phyloP scores from a whole-genome alignment of 2,888 invertebrate genomes.

The Slavum lentiscoides region DNA sequence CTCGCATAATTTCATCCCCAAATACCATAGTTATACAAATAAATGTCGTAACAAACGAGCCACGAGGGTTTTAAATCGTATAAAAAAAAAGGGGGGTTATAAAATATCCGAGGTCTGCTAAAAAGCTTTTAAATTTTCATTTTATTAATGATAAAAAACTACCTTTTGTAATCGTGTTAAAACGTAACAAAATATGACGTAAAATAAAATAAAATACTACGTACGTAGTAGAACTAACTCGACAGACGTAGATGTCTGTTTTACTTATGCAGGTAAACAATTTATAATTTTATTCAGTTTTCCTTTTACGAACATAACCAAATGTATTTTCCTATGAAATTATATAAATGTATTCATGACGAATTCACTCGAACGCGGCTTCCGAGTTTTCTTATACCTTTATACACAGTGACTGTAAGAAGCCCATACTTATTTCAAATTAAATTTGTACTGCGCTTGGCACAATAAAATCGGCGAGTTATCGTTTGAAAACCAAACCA shows the following conservation, averaged over 20 bases:
- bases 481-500: too few relatives aligned
- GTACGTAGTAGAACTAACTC: neutral
- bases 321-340: neutral
- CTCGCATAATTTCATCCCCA: neutral
- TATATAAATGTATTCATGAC: neutral
- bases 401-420: too few relatives aligned
- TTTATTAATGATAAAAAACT: neutral
- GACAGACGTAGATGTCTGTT: neutral
- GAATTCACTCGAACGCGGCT: neutral
- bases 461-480: too few relatives aligned
- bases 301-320: neutral
- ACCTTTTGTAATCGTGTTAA: neutral
- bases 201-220: too few relatives aligned
- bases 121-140: conserved; percentile 13
- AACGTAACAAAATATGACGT: neutral
- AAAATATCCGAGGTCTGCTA: neutral
- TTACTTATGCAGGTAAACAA: neutral
- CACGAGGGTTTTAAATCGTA: conserved; percentile 9
- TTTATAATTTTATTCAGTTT: neutral
- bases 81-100: conserved; percentile 2
- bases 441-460: too few relatives aligned
- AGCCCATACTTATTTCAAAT: too few relatives aligned
- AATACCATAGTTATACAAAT: neutral
- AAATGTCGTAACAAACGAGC: conserved; percentile 1
- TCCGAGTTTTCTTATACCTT: too few relatives aligned